Evolutionary conservation across 2,113 vertebrate species (phyloP).

Genomic region (Cavia porcellus): DNA sequence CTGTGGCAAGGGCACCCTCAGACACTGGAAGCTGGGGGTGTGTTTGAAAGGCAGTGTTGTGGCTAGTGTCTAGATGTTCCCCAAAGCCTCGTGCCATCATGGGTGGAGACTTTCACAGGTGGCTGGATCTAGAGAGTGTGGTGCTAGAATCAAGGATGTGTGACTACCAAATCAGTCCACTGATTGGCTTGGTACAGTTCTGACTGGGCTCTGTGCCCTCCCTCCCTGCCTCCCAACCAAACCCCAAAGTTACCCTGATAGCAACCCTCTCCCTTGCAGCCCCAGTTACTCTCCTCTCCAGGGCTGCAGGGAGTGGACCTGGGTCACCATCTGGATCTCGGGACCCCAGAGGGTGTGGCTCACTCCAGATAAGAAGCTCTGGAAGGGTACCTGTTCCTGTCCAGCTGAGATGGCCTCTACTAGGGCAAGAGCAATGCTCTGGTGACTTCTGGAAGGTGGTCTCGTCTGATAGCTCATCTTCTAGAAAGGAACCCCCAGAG

Average conservation of each 20-base stretch:
- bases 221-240: neutral
- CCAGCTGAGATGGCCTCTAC: neutral
- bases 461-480: too few relatives aligned
- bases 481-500: neutral
- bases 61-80: neutral
- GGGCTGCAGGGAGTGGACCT: neutral
- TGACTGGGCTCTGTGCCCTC: neutral
- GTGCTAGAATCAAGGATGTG: neutral
- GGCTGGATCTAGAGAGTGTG: neutral
- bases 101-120: neutral
- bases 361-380: neutral
- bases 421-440: neutral
- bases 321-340: neutral
- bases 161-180: neutral
- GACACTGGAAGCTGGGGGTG: neutral
- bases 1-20: neutral
- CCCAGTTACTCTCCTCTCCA: neutral
- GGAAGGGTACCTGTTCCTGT: neutral
- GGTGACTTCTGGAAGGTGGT: neutral
- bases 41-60: neutral
- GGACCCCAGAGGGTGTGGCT: neutral
- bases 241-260: neutral
- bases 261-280: neutral
- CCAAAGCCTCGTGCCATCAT: neutral
- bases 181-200: neutral